Conservation (phyloP, 2,113 vertebrate species). For the Tenebrosternarchus preto region DNA sequence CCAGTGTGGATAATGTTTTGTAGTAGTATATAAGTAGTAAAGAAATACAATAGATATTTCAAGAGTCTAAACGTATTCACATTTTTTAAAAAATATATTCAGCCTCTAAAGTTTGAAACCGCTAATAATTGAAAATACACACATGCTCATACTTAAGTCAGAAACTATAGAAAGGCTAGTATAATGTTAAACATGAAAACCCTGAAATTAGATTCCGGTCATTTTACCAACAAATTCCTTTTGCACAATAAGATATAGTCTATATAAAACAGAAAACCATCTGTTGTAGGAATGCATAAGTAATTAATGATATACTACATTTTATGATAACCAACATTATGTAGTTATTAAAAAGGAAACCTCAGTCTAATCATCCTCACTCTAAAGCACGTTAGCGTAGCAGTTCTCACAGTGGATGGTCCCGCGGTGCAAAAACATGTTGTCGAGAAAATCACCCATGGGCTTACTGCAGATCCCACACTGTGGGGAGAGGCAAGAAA, state of each 20-base stretch:
- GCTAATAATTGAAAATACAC: background rate
- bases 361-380: conserved; percentile 35
- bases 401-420: conserved; percentile 87
- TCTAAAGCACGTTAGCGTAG: conserved; percentile 79
- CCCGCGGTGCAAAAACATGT: conserved; percentile 82
- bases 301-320: background rate
- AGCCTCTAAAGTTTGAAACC: background rate
- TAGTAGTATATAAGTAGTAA: background rate
- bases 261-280: background rate
- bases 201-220: background rate
- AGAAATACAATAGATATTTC: background rate
- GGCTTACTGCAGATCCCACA: conserved; percentile 82
- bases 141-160: background rate
- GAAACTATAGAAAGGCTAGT: background rate
- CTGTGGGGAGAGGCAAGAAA: conserved; percentile 62
- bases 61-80: conserved; percentile 30
- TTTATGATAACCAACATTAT: background rate
- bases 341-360: background rate
- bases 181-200: background rate
- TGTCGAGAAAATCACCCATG: conserved; percentile 85
- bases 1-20: background rate
- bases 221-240: background rate
- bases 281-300: background rate
- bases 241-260: background rate
- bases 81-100: conserved; percentile 14